Conservation (phyloP, 1,140 invertebrate species). For the Myzus persicae region DNA sequence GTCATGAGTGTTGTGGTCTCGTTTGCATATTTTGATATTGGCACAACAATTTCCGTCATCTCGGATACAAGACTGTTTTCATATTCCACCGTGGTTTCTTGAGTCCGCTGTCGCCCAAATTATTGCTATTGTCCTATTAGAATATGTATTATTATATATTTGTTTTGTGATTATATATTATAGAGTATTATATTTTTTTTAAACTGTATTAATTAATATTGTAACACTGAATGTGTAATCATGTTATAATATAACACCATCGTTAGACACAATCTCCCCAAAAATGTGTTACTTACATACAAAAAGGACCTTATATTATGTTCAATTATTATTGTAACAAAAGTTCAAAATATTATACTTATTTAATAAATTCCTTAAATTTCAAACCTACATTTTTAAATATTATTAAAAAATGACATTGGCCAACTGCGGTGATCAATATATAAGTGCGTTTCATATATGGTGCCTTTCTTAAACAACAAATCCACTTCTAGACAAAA, state of each 20-base stretch:
- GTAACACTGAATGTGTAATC: not conserved
- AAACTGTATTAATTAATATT: no score
- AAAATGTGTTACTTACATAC: not conserved
- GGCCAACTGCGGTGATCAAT: not conserved
- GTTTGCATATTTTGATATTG: constrained; percentile 1
- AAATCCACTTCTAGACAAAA: not conserved
- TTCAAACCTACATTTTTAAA: not conserved
- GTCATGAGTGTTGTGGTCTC: not conserved
- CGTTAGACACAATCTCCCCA: not conserved
- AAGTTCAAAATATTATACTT: not conserved
- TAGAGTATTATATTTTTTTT: no score
- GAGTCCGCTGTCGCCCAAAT: not conserved
- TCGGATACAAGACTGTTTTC: not conserved
- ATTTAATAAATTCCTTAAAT: not conserved
- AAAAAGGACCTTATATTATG: not conserved
- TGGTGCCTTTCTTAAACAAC: not conserved
- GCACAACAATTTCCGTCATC: not conserved
- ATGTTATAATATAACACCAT: not conserved
- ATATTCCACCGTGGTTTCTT: not conserved
- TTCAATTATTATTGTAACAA: not conserved
- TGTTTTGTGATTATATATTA: not conserved
- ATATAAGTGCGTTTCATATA: not conserved
- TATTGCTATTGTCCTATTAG: not conserved
- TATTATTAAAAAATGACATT: not conserved
- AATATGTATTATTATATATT: not conserved